phyloP scores from a whole-genome alignment of 1,140 invertebrate species.

The Bactericera cockerelli region DNA sequence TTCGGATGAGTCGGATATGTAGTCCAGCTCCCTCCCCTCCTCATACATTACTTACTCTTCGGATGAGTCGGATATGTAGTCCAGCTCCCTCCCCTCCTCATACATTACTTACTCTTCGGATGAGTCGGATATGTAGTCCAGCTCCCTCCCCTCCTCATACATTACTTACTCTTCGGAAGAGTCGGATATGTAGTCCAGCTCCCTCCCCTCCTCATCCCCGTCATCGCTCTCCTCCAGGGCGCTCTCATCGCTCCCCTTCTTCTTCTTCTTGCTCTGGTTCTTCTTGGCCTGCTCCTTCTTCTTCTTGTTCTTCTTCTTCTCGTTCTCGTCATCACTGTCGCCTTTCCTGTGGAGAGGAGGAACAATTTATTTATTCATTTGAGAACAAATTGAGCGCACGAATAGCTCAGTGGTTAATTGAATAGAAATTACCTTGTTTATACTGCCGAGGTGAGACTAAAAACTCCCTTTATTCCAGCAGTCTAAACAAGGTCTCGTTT shows the following conservation, averaged over 20 bases:
- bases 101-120: constrained; percentile 51
- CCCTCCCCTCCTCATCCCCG: constrained; percentile 85
- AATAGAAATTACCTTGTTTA: no score
- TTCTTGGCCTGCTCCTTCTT: constrained; percentile 33
- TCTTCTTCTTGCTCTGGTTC: constrained; percentile 43
- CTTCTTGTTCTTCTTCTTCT: constrained; percentile 48
- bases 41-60: constrained; percentile 54
- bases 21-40: constrained; percentile 78
- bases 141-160: constrained; percentile 83
- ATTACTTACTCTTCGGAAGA: constrained; percentile 54
- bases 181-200: constrained; percentile 74
- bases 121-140: constrained; percentile 73
- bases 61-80: constrained; percentile 73
- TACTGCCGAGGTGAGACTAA: no score
- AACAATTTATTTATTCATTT: constrained; percentile 40
- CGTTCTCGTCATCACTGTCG: constrained; percentile 46
- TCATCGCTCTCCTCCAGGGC: constrained; percentile 92
- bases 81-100: constrained; percentile 78
- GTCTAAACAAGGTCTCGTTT: no score
- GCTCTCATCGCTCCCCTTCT: constrained; percentile 63
- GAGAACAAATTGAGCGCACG: constrained; percentile 20
- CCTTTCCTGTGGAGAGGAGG: constrained; percentile 28
- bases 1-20: constrained; percentile 67
- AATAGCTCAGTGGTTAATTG: no score
- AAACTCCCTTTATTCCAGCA: no score